These are phyloP conservation scores for Phaedon cochleariae DNA, from an alignment of 2,888 invertebrate species.

Conservation along the genomic window DNA sequence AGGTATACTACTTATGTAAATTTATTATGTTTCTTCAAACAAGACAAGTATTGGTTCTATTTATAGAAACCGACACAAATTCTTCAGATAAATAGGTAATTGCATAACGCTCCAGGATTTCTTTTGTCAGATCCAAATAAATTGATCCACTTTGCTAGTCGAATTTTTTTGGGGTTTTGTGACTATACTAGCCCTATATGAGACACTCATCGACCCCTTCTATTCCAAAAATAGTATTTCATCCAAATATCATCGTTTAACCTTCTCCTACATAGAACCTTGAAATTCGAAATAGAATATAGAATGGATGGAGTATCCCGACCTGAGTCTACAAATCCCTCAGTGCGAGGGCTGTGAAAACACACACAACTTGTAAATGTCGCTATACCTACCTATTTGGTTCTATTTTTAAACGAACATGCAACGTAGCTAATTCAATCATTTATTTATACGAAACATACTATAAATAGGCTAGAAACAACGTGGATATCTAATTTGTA, in stretches of 20 bases:
- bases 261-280: background rate
- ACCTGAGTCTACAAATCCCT: conserved; percentile 33
- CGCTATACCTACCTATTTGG: too few species aligned
- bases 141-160: too few species aligned
- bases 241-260: background rate
- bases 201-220: background rate
- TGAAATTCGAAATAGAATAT: too few species aligned
- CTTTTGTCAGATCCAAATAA: too few species aligned
- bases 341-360: conserved; percentile 29
- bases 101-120: too few species aligned
- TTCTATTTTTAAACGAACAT: conserved; percentile 25
- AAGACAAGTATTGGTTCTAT: too few species aligned
- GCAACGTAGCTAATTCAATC: conserved; percentile 7
- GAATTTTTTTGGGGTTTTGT: too few species aligned
- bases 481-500: background rate
- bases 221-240: background rate
- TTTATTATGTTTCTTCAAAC: too few species aligned
- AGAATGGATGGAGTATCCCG: conserved; percentile 26
- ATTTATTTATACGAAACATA: conserved; percentile 13
- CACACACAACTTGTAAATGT: conserved; percentile 24
- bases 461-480: conserved; percentile 18
- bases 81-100: too few species aligned
- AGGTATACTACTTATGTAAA: too few species aligned
- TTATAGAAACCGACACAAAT: too few species aligned
- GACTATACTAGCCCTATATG: too few species aligned